Conservation (phyloP, 2,888 invertebrate species). For the Protula sp. region DNA sequence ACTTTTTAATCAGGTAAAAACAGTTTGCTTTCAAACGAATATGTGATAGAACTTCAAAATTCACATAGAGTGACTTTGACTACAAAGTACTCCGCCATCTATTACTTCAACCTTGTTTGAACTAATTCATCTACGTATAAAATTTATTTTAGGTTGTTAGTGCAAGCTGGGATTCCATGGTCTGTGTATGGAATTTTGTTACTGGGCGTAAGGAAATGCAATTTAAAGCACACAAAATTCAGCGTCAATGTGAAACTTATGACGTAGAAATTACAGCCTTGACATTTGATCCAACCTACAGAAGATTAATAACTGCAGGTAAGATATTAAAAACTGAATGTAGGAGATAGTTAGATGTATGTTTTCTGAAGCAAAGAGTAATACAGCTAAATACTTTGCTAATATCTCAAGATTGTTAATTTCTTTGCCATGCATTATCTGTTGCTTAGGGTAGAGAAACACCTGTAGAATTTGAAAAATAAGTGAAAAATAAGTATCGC, state of each 20-base stretch:
- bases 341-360: too few species aligned
- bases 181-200: slow-evolving; percentile 76
- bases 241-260: slow-evolving; percentile 54
- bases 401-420: neutral
- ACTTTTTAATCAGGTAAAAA: slow-evolving; percentile 56
- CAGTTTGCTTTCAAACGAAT: too few species aligned
- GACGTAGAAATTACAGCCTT: slow-evolving; percentile 72
- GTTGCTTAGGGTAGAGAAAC: too few species aligned
- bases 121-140: neutral
- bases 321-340: too few species aligned
- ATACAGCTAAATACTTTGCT: too few species aligned
- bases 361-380: too few species aligned
- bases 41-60: neutral
- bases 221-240: slow-evolving; percentile 45
- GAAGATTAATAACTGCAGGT: slow-evolving; percentile 72
- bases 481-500: too few species aligned
- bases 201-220: slow-evolving; percentile 65
- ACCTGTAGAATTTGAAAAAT: neutral
- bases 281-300: slow-evolving; percentile 69
- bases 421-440: too few species aligned
- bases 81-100: too few species aligned
- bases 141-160: slow-evolving; percentile 60
- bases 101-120: too few species aligned
- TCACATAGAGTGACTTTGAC: too few species aligned
- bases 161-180: slow-evolving; percentile 72